These are phyloP conservation scores for Pithys albifrons DNA, from an alignment of 2,113 vertebrate genomes.

Conservation along the genomic window DNA sequence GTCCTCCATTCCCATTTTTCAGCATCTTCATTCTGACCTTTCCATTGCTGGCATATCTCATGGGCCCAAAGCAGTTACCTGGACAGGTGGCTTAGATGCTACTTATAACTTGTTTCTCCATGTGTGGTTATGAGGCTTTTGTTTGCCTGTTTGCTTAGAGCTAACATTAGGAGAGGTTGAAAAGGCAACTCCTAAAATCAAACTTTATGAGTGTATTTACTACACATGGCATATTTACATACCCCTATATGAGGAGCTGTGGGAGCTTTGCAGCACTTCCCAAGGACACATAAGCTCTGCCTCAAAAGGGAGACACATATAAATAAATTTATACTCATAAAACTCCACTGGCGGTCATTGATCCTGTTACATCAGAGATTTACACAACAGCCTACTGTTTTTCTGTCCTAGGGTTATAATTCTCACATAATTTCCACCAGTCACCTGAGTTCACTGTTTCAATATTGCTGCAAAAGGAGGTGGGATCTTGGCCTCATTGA, in stretches of 20 bases:
- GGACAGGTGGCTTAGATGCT: slow-evolving; percentile 1
- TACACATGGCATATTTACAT: background rate
- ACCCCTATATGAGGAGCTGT: background rate
- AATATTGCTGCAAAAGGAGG: background rate
- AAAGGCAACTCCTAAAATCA: slow-evolving; percentile 11
- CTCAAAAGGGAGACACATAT: background rate
- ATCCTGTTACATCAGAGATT: background rate
- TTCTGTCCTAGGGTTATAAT: background rate
- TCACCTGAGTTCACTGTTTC: background rate
- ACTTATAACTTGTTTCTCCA: background rate
- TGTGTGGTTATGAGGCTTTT: background rate
- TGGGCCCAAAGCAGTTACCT: background rate
- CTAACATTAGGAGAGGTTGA: background rate
- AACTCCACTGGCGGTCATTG: background rate
- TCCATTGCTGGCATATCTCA: slow-evolving; percentile 2
- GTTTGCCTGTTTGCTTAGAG: slow-evolving; percentile 3
- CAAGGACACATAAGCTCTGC: background rate
- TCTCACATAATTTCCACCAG: background rate
- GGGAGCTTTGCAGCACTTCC: background rate
- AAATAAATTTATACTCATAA: background rate
- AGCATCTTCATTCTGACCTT: slow-evolving; percentile 46
- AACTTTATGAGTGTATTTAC: background rate
- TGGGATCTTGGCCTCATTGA: background rate
- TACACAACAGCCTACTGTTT: background rate
- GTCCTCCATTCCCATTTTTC: background rate